Percentiles rank a stretch among this genome's conserved stretches.
phyloP scores from a whole-genome alignment of 2,888 invertebrate species.

The Diloba caeruleocephala region DNA sequence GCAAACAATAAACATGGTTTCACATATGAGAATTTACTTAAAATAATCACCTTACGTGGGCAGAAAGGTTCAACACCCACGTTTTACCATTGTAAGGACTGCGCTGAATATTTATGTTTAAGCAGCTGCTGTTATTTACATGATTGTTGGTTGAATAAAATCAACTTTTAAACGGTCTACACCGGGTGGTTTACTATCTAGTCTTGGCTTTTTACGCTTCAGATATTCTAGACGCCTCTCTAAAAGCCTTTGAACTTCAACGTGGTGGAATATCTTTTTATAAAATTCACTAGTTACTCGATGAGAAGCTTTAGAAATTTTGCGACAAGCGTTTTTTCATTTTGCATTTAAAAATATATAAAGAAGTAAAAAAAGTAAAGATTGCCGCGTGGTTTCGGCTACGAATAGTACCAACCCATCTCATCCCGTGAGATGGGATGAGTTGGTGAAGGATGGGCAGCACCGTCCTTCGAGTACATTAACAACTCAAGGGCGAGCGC shows the following conservation, averaged over 20 bases:
- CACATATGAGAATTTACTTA: conserved; percentile 47
- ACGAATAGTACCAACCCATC: too few relatives aligned
- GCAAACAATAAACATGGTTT: conserved; percentile 51
- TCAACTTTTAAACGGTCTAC: conserved; percentile 39
- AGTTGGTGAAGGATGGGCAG: too few relatives aligned
- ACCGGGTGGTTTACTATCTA: conserved; percentile 57
- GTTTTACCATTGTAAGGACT: conserved; percentile 51
- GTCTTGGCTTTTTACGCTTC: conserved; percentile 66
- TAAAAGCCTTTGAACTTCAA: conserved; percentile 64
- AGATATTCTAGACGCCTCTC: conserved; percentile 64
- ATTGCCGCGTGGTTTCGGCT: neutral
- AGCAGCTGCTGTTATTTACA: conserved; percentile 43
- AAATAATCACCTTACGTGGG: conserved; percentile 54
- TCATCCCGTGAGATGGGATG: too few relatives aligned
- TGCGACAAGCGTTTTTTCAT: conserved; percentile 4
- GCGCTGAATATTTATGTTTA: conserved; percentile 50
- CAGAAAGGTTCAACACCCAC: conserved; percentile 53
- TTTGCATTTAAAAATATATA: neutral
- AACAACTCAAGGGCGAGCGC: too few relatives aligned
- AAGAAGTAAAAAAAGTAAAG: neutral
- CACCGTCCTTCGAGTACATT: too few relatives aligned
- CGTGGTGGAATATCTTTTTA: conserved; percentile 62
- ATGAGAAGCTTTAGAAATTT: conserved; percentile 21
- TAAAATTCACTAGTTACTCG: conserved; percentile 54
- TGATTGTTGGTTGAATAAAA: conserved; percentile 45